Conservation (phyloP, 2,797 vertebrate species). For the Eidolon dupreanum region DNA sequence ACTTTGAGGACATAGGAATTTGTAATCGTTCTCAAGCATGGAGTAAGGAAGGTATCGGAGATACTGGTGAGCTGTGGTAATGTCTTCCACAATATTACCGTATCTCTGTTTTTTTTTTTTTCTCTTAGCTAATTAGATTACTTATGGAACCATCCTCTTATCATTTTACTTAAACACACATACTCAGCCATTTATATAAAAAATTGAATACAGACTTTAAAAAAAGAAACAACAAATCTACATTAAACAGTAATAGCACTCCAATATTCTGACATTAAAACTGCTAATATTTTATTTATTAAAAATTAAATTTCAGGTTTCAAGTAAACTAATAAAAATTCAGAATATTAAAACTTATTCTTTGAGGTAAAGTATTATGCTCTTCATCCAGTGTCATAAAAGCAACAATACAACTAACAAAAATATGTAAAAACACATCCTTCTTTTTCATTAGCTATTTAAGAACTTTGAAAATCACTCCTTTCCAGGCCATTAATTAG, state of each 20-base stretch:
- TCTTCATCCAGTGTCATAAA: not conserved
- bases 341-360: not conserved
- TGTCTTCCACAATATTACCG: not conserved
- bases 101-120: not conserved
- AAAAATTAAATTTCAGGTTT: not conserved
- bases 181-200: not conserved
- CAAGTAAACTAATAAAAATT: not conserved
- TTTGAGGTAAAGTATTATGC: not conserved
- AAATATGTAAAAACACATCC: not conserved
- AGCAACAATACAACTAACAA: not conserved
- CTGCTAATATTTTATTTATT: not conserved
- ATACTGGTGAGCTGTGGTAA: not conserved
- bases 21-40: not conserved
- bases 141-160: not conserved
- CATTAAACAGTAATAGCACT: not conserved
- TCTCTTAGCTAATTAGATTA: not conserved
- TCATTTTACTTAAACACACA: not conserved
- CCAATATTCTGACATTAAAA: not conserved
- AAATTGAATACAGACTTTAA: not conserved
- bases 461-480: not conserved
- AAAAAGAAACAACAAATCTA: not conserved
- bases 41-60: not conserved
- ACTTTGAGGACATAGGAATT: not conserved
- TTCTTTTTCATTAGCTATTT: not conserved
- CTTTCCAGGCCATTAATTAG: not conserved